phyloP scores from a whole-genome alignment of 2,888 invertebrate genomes.

The Eubasilissa splendida region DNA sequence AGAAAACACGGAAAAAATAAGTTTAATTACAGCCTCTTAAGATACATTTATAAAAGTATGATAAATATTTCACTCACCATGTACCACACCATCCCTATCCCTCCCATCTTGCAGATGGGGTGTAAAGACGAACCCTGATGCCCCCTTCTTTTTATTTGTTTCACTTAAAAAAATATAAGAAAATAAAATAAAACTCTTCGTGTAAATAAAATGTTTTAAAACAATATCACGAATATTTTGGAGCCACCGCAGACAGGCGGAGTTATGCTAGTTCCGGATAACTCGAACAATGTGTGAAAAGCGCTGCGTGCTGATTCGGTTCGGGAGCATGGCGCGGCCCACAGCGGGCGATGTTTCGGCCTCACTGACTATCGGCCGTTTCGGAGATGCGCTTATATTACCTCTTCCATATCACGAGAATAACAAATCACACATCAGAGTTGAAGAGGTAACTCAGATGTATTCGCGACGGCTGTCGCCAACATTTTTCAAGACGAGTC shows the following conservation, averaged over 20 bases:
- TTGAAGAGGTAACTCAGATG: slow-evolving; percentile 53
- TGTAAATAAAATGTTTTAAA: slow-evolving; percentile 12
- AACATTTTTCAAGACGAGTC: slow-evolving; percentile 35
- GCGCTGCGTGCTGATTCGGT: background rate
- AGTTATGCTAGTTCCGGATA: background rate
- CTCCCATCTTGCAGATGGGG: slow-evolving; percentile 47
- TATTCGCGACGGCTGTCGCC: slow-evolving; percentile 41
- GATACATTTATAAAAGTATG: background rate
- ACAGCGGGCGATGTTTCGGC: slow-evolving; percentile 54
- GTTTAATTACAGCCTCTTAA: too few relatives aligned
- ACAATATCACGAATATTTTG: slow-evolving; percentile 9
- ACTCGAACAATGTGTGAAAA: background rate
- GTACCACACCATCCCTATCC: slow-evolving; percentile 33
- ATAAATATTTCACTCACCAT: slow-evolving; percentile 44
- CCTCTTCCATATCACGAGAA: slow-evolving; percentile 52
- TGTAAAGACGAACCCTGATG: slow-evolving; percentile 18
- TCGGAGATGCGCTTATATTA: slow-evolving; percentile 56
- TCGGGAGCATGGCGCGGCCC: slow-evolving; percentile 43
- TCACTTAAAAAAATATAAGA: slow-evolving; percentile 36
- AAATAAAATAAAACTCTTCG: slow-evolving; percentile 10
- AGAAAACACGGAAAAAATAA: too few relatives aligned
- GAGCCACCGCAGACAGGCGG: background rate
- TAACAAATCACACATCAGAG: slow-evolving; percentile 51
- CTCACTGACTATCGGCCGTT: slow-evolving; percentile 55
- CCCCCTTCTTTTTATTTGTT: slow-evolving; percentile 22